phyloP scores from a whole-genome alignment of 2,888 invertebrate genomes.

The Saturnia japonica region DNA sequence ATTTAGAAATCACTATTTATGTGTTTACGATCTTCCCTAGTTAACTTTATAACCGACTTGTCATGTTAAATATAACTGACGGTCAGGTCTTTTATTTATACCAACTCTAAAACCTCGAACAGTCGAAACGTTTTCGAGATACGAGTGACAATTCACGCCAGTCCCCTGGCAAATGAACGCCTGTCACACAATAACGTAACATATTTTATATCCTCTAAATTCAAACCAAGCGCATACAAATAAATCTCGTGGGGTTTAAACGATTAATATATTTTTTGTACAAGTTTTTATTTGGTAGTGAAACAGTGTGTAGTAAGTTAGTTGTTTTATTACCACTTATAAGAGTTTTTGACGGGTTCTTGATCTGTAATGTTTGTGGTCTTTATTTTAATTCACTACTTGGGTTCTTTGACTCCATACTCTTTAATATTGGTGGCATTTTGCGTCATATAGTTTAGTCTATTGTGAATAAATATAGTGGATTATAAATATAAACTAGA shows the following conservation, averaged over 20 bases:
- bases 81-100: slow-evolving; percentile 48
- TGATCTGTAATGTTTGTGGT: too few relatives aligned
- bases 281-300: neutral
- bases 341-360: too few relatives aligned
- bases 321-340: neutral
- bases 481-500: too few relatives aligned
- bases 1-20: neutral
- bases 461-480: too few relatives aligned
- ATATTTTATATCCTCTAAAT: slow-evolving; percentile 23
- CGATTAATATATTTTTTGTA: slow-evolving; percentile 5
- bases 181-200: slow-evolving; percentile 43
- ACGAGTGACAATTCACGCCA: slow-evolving; percentile 62
- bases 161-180: slow-evolving; percentile 40
- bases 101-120: slow-evolving; percentile 45
- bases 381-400: too few relatives aligned
- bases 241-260: slow-evolving; percentile 18
- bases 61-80: slow-evolving; percentile 37
- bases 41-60: slow-evolving; percentile 39
- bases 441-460: too few relatives aligned
- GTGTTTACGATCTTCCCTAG: neutral
- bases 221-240: slow-evolving; percentile 20
- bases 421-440: too few relatives aligned
- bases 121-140: slow-evolving; percentile 42
- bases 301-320: neutral
- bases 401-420: too few relatives aligned